phyloP scores from a whole-genome alignment of 2,888 invertebrate genomes.

The Panopea generosa region DNA sequence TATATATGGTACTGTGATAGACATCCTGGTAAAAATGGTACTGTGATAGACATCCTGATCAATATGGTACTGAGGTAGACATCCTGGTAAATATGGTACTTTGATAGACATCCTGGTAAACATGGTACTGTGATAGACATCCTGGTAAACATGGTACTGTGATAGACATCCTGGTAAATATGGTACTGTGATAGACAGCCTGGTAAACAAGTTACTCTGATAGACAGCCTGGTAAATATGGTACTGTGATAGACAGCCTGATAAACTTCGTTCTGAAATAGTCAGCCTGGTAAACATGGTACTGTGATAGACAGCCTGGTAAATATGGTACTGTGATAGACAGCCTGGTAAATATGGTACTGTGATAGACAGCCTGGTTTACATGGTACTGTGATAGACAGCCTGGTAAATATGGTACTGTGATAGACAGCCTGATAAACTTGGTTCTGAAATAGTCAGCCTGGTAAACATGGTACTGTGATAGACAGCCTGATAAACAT shows the following conservation, averaged over 20 bases:
- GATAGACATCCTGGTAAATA: neutral
- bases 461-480: no score
- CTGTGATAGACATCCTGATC: neutral
- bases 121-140: neutral
- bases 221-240: neutral
- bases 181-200: neutral
- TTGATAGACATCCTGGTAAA: neutral
- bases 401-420: neutral
- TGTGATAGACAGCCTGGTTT: neutral
- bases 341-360: neutral
- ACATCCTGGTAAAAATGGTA: neutral
- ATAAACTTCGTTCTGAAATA: neutral
- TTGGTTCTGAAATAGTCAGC: no score
- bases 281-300: neutral
- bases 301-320: neutral
- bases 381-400: neutral
- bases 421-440: no score
- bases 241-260: neutral
- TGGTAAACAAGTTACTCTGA: neutral
- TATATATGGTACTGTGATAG: neutral
- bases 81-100: neutral
- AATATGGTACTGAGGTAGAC: neutral
- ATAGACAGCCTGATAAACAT: no score
- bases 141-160: neutral
- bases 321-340: neutral